These are phyloP conservation scores for Zeugodacus cucurbitae DNA, from an alignment of 1,140 invertebrate species.

Conservation along the genomic window DNA sequence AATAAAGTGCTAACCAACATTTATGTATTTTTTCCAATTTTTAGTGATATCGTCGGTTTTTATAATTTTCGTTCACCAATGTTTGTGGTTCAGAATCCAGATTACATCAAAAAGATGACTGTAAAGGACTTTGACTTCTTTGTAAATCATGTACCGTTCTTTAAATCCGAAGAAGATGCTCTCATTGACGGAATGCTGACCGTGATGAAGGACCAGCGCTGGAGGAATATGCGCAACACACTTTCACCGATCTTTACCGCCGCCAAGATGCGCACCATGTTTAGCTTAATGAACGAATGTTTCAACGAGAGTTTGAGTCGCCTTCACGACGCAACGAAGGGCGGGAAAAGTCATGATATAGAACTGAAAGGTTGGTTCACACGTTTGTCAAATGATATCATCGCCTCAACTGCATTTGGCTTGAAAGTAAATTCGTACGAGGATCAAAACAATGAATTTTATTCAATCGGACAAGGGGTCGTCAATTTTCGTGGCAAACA, in stretches of 20 bases:
- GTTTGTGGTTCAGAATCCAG: constrained; percentile 71
- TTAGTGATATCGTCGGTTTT: constrained; percentile 43
- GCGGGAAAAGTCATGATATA: constrained; percentile 54
- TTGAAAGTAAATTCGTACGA: constrained; percentile 67
- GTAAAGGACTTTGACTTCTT: constrained; percentile 77
- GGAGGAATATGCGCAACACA: constrained; percentile 70
- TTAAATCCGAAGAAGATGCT: constrained; percentile 67
- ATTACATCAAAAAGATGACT: constrained; percentile 71
- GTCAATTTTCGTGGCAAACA: constrained; percentile 58
- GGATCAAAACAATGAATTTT: constrained; percentile 67
- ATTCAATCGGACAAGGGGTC: constrained; percentile 63
- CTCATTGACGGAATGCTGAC: constrained; percentile 69
- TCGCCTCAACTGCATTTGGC: constrained; percentile 69
- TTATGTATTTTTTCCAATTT: background rate
- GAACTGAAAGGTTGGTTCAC: constrained; percentile 67
- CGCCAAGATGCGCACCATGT: constrained; percentile 71
- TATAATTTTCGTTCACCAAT: constrained; percentile 69
- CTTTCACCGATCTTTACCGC: constrained; percentile 72
- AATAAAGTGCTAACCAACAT: background rate
- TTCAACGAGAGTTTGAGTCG: constrained; percentile 53
- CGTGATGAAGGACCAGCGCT: constrained; percentile 69
- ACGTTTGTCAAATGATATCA: constrained; percentile 68
- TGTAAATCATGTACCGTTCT: constrained; percentile 68
- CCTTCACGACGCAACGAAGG: constrained; percentile 39
- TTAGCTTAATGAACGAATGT: constrained; percentile 65